These are phyloP conservation scores for Hemibagrus guttatus DNA, from an alignment of 2,797 vertebrate genomes.

Conservation along the genomic window DNA sequence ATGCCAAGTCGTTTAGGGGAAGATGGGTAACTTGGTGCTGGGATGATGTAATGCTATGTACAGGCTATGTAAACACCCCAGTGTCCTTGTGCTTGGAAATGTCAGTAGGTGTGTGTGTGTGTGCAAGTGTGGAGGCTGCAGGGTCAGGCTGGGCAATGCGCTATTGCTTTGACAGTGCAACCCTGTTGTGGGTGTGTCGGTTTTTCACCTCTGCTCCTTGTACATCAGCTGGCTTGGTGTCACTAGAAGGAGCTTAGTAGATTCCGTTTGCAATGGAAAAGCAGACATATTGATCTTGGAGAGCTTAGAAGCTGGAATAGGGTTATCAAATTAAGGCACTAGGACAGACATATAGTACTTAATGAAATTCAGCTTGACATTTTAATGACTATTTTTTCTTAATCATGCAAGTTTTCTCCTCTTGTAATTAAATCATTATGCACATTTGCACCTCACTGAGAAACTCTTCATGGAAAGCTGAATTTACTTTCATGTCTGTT, in stretches of 20 bases:
- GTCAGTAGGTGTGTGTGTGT: conserved; percentile 63
- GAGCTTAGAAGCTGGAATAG: neutral
- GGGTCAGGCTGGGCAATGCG: conserved; percentile 38
- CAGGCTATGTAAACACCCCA: conserved; percentile 74
- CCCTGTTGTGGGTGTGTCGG: conserved; percentile 30
- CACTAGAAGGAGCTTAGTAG: conserved; percentile 8
- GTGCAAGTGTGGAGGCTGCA: conserved; percentile 25
- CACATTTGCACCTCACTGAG: conserved; percentile 8
- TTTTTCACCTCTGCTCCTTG: conserved; percentile 37
- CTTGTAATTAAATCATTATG: conserved; percentile 14
- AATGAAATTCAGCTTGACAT: conserved; percentile 17
- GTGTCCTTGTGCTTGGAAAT: conserved; percentile 76
- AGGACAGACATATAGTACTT: neutral
- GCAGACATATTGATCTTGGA: conserved; percentile 17
- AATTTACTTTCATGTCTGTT: conserved; percentile 9
- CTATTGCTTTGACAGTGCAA: conserved; percentile 39
- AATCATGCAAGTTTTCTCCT: neutral
- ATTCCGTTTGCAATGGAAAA: neutral
- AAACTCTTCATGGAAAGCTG: conserved; percentile 2
- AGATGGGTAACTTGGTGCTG: conserved; percentile 58
- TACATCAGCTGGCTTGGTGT: conserved; percentile 31
- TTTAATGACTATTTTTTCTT: conserved; percentile 26
- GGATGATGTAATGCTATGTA: conserved; percentile 77
- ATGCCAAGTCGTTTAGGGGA: conserved; percentile 67
- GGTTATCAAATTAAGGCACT: conserved; percentile 13